Conservation (phyloP, 2,113 vertebrate genomes). For the Riparia riparia region DNA sequence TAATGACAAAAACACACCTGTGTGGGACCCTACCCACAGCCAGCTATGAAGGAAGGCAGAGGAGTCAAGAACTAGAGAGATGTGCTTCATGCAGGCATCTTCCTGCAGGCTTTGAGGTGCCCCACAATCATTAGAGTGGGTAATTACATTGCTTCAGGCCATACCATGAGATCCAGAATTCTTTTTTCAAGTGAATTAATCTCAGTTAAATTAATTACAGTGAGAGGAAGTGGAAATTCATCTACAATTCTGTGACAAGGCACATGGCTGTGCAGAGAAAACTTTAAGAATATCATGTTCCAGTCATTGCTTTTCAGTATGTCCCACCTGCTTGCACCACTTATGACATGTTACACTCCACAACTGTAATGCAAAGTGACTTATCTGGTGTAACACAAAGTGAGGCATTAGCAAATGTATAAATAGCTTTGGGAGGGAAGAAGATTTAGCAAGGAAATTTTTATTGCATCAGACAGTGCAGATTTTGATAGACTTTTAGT, state of each 20-base stretch:
- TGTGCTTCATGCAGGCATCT: neutral
- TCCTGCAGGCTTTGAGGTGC: neutral
- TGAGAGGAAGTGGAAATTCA: neutral
- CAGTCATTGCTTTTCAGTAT: neutral
- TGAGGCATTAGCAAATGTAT: slow-evolving; percentile 43
- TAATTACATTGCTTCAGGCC: neutral
- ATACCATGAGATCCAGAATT: neutral
- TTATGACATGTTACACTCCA: neutral
- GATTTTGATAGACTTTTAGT: slow-evolving; percentile 40
- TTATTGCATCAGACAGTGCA: slow-evolving; percentile 35
- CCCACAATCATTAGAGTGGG: neutral
- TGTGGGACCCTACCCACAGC: neutral
- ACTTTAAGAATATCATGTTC: neutral
- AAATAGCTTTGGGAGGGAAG: slow-evolving; percentile 5
- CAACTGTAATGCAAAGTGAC: slow-evolving; percentile 31
- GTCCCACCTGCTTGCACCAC: slow-evolving; percentile 17
- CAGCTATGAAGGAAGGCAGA: neutral
- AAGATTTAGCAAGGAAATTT: slow-evolving; percentile 15
- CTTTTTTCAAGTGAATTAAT: neutral
- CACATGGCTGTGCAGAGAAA: neutral
- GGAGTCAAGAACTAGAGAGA: neutral
- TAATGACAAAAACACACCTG: neutral
- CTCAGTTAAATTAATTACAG: neutral
- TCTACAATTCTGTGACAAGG: neutral
- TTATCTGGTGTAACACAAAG: slow-evolving; percentile 42